Percentiles rank a stretch among this genome's conserved stretches.
These are phyloP conservation scores for Tauraco hartlaubi DNA, from an alignment of 2,797 vertebrate genomes.

Conservation along the genomic window DNA sequence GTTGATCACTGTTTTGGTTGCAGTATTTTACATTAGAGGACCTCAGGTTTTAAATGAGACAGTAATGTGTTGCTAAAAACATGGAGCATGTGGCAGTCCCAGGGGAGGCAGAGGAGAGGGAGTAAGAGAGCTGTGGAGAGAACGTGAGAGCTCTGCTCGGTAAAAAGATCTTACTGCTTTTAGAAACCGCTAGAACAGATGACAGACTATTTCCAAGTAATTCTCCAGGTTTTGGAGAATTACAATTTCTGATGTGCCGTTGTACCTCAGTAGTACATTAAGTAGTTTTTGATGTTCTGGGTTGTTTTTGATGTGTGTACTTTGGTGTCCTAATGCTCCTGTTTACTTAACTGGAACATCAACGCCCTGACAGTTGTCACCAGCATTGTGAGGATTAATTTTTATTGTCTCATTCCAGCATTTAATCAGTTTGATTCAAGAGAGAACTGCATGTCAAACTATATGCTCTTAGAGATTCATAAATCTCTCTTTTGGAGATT, in stretches of 20 bases:
- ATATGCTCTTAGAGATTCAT: background rate
- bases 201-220: background rate
- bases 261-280: background rate
- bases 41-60: background rate
- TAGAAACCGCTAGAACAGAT: background rate
- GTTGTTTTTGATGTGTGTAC: background rate
- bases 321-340: background rate
- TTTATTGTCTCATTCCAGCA: background rate
- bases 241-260: background rate
- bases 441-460: background rate
- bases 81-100: background rate
- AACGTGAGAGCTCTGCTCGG: background rate
- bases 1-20: background rate
- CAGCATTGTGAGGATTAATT: conserved; percentile 5
- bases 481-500: conserved; percentile 12
- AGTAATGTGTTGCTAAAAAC: background rate
- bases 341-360: conserved; percentile 8
- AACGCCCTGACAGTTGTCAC: conserved; percentile 12
- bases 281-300: background rate
- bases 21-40: background rate
- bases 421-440: conserved; percentile 54
- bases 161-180: background rate
- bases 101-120: background rate
- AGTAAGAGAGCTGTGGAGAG: background rate
- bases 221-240: background rate